Percentiles rank a stretch among this genome's conserved stretches.
These are phyloP conservation scores for Cydia amplana DNA, from an alignment of 1,140 invertebrate genomes.

Conservation along the genomic window DNA sequence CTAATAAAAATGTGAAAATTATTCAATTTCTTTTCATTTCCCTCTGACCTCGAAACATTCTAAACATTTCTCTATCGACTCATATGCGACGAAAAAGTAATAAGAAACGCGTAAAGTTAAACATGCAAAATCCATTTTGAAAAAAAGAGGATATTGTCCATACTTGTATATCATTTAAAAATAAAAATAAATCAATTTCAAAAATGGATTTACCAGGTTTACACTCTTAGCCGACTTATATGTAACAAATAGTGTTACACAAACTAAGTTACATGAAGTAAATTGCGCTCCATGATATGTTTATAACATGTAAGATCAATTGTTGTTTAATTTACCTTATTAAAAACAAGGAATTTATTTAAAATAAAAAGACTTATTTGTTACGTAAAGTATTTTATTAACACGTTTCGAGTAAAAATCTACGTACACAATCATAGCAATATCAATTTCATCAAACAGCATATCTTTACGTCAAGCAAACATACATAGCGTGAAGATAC, in stretches of 20 bases:
- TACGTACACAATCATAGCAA: constrained; percentile 26
- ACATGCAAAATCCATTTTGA: too few relatives aligned
- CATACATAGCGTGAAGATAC: constrained; percentile 5
- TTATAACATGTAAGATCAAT: too few relatives aligned
- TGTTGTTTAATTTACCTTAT: background rate
- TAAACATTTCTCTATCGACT: background rate
- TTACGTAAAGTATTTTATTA: constrained; percentile 30
- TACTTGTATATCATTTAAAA: too few relatives aligned
- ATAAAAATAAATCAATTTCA: too few relatives aligned
- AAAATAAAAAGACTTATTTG: background rate
- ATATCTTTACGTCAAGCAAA: background rate
- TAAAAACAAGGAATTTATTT: background rate
- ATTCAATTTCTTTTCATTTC: background rate
- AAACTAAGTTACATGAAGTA: too few relatives aligned
- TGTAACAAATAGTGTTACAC: too few relatives aligned
- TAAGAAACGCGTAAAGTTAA: too few relatives aligned
- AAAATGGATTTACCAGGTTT: too few relatives aligned
- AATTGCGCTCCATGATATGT: too few relatives aligned
- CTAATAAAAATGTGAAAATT: constrained; percentile 28
- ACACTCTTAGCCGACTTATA: too few relatives aligned
- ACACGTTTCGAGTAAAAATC: constrained; percentile 17
- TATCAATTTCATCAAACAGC: constrained; percentile 2
- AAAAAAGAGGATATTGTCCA: too few relatives aligned
- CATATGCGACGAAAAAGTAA: too few relatives aligned
- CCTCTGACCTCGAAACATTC: background rate